These are phyloP conservation scores for Cerastis rubricosa DNA, from an alignment of 2,888 invertebrate genomes.

Conservation along the genomic window DNA sequence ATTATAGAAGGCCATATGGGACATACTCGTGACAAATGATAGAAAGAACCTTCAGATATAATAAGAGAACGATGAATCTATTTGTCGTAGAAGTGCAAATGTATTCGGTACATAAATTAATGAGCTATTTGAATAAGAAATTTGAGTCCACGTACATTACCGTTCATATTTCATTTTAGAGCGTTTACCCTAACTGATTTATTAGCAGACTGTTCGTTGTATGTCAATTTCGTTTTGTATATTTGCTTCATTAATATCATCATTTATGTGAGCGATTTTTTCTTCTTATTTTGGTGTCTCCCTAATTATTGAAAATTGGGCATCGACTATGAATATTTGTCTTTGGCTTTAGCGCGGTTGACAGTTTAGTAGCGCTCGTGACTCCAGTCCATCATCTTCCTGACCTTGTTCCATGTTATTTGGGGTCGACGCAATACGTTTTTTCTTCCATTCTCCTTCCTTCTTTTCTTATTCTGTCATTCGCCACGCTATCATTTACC, in stretches of 20 bases:
- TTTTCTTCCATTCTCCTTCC: too few relatives aligned
- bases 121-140: constrained; percentile 34
- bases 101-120: constrained; percentile 35
- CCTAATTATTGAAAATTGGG: not conserved
- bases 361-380: not conserved
- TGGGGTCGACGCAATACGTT: too few relatives aligned
- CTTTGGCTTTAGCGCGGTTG: not conserved
- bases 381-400: not conserved
- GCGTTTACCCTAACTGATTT: constrained; percentile 27
- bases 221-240: not conserved
- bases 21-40: constrained; percentile 24
- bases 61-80: constrained; percentile 19
- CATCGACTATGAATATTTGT: not conserved
- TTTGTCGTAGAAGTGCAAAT: constrained; percentile 35
- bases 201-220: constrained; percentile 6
- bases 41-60: constrained; percentile 37
- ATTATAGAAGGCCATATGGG: constrained; percentile 34
- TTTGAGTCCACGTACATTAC: constrained; percentile 22
- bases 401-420: too few relatives aligned
- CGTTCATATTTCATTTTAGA: constrained; percentile 17
- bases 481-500: too few relatives aligned
- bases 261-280: not conserved
- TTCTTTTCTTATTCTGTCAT: too few relatives aligned
- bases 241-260: not conserved
- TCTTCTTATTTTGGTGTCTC: not conserved